Base-by-base conservation (phyloP, 2,888 invertebrate genomes). In the Pammene aurita region DNA sequence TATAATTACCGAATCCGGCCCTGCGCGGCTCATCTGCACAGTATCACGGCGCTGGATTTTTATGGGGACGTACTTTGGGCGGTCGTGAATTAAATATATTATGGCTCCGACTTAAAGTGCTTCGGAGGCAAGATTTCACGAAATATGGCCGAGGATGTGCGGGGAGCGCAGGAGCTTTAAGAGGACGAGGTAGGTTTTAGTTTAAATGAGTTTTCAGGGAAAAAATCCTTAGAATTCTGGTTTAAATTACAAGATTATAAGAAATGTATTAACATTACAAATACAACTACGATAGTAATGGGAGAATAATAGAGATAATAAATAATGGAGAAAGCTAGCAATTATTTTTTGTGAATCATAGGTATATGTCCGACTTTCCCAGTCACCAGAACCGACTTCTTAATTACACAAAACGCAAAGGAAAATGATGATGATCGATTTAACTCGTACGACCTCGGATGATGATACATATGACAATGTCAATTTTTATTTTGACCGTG, bases 11-110 rank as follows among this genome's bases (percentile, higher is more conserved):
- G 78, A 91, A 84, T 90, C 82, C 90, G 83, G 76, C 87, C 88
- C 90, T 89, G 89, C 81, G 74, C 74, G 84, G 78, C 90, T 90
- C 92, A 90, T 92, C 92, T 92, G 92, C 88, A 87, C 91, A 91
- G 89, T 87, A 89, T 92, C 92, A 88, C 84, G 80, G 81, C 75
- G 78, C 83, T 78, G 90, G 91, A 90, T 90, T 92, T 92, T 92
- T 92, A 92, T 92, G 88, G 89, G 83, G 84, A 88, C 88, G 88
- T 89, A 86, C 89, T 89, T 90, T 87, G 86, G 87, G 77, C 78
- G 83, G 75, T 83, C 78, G 80, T 91, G 92, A 92, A 92, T 92
- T 92, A 92, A 91, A 92, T 92, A 91, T 92, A 90, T 84, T 86
- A 82, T 82, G 86, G 81, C 79, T 80, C 83, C 83, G 86, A 87